Conservation (phyloP, 2,113 vertebrate species). For the Stegastes partitus region DNA sequence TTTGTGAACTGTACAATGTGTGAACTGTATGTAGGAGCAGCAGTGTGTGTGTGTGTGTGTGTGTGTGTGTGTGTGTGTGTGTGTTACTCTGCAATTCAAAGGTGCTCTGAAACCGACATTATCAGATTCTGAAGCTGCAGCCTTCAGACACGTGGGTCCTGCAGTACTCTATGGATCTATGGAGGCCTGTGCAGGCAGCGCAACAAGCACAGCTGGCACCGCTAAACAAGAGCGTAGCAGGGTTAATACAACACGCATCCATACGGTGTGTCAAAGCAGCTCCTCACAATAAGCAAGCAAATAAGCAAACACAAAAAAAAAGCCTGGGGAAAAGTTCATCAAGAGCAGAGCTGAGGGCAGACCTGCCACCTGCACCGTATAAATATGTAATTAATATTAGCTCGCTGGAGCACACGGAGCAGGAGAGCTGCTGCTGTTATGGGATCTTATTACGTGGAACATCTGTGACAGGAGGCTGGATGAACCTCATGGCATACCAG, state of each 20-base stretch:
- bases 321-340: background rate
- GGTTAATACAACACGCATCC: background rate
- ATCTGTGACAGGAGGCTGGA: slow-evolving; percentile 38
- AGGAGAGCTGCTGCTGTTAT: slow-evolving; percentile 12
- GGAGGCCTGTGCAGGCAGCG: background rate
- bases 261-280: slow-evolving; percentile 5
- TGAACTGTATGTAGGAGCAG: no score
- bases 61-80: no score
- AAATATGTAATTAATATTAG: slow-evolving; percentile 41
- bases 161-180: background rate
- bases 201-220: slow-evolving; percentile 14
- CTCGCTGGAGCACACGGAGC: slow-evolving; percentile 1
- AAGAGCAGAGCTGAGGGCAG: background rate
- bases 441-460: slow-evolving; percentile 50
- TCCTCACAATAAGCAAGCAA: background rate
- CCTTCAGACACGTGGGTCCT: background rate
- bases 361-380: slow-evolving; percentile 21
- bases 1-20: no score
- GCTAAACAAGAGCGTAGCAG: background rate
- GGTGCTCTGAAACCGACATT: slow-evolving; percentile 1
- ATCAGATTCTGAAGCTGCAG: background rate
- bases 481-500: slow-evolving; percentile 14
- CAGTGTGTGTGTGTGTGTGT: no score
- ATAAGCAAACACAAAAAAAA: slow-evolving; percentile 7
- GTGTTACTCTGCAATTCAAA: background rate